A percentile compares a stretch with the other conserved stretches of the same genome.
phyloP scores from a whole-genome alignment of 2,797 vertebrate genomes.

The Chiroxiphia lanceolata region DNA sequence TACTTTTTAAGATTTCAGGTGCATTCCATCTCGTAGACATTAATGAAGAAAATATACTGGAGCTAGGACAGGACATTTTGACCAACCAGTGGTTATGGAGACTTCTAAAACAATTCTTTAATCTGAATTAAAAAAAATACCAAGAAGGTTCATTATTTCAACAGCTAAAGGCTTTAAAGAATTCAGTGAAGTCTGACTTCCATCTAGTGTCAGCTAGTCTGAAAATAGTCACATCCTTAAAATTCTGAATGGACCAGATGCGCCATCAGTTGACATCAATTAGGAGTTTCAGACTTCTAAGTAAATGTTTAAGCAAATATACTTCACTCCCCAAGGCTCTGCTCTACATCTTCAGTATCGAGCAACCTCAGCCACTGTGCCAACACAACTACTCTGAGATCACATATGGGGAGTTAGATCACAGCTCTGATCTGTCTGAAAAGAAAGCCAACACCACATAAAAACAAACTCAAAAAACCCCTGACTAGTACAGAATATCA shows the following conservation, averaged over 20 bases:
- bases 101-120: not conserved
- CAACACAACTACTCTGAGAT: not conserved
- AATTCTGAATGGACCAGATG: not conserved
- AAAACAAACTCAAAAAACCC: not conserved
- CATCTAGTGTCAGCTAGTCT: constrained; percentile 11
- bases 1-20: not conserved
- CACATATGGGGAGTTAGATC: not conserved
- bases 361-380: not conserved
- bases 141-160: not conserved
- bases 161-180: not conserved
- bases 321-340: not conserved
- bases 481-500: not conserved
- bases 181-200: constrained; percentile 22
- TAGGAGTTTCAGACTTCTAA: not conserved
- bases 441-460: not conserved
- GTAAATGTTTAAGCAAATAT: constrained; percentile 11
- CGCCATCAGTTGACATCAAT: not conserved
- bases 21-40: not conserved
- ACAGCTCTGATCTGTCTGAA: not conserved
- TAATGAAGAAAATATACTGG: not conserved
- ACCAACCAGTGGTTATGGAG: not conserved
- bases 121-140: not conserved
- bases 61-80: not conserved
- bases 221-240: not conserved
- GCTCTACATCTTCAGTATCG: not conserved